phyloP scores from a whole-genome alignment of 2,113 vertebrate species.

The Proterorhinus semilunaris region DNA sequence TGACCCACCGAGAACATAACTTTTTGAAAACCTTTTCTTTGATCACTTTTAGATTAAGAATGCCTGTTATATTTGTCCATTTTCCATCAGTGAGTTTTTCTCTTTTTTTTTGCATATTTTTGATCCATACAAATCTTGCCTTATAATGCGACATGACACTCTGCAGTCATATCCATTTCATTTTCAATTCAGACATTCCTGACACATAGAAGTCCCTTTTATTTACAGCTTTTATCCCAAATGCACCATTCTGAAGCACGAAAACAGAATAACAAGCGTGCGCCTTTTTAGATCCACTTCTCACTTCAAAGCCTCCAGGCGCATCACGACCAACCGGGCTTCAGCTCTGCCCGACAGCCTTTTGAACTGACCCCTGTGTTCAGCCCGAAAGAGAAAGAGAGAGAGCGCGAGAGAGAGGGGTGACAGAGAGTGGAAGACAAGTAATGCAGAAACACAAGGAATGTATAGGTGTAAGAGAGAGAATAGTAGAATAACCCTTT shows the following conservation, averaged over 20 bases:
- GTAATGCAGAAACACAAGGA: conserved; percentile 27
- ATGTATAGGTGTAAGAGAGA: conserved; percentile 12
- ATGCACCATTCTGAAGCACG: neutral
- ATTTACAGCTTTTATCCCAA: conserved; percentile 2
- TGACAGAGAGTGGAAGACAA: conserved; percentile 38
- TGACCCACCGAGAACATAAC: neutral
- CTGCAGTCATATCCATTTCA: neutral
- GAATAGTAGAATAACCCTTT: conserved; percentile 45
- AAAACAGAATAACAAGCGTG: conserved; percentile 23
- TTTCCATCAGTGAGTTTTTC: neutral
- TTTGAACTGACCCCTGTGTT: conserved; percentile 62
- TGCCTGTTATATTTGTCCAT: too few relatives aligned
- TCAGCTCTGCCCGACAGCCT: conserved; percentile 44
- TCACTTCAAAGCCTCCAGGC: conserved; percentile 64
- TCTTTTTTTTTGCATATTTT: neutral
- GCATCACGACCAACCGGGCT: conserved; percentile 34
- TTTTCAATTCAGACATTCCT: neutral
- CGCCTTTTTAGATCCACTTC: conserved; percentile 49
- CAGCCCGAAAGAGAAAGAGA: conserved; percentile 47
- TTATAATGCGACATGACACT: neutral
- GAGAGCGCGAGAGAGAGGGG: conserved; percentile 31
- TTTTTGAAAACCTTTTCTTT: neutral
- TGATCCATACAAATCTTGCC: neutral
- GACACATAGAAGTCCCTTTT: neutral
- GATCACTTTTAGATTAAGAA: too few relatives aligned